These are phyloP conservation scores for Epinotia bilunana DNA, from an alignment of 2,888 invertebrate species.

Conservation along the genomic window DNA sequence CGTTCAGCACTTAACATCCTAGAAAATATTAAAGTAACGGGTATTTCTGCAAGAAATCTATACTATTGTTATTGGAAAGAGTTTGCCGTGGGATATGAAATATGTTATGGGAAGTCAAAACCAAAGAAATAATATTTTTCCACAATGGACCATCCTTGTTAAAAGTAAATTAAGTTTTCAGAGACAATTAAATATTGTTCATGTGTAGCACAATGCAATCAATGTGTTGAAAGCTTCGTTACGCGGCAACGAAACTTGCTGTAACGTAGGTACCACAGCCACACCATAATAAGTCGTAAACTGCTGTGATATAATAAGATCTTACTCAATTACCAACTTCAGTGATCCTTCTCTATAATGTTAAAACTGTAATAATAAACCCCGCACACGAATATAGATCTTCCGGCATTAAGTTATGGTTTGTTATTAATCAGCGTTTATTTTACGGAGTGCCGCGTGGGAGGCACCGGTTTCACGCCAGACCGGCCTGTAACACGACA, in stretches of 20 bases:
- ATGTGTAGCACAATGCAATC: not conserved
- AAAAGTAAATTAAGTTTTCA: not conserved
- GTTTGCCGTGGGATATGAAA: too few relatives aligned
- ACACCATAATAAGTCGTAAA: not conserved
- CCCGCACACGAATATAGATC: not conserved
- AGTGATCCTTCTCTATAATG: constrained; percentile 13
- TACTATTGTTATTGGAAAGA: too few relatives aligned
- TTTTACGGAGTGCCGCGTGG: constrained; percentile 26
- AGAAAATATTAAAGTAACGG: too few relatives aligned
- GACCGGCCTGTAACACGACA: constrained; percentile 35
- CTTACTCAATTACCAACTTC: constrained; percentile 12
- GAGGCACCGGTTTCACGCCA: constrained; percentile 29
- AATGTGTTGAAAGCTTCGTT: not conserved
- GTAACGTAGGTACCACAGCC: not conserved
- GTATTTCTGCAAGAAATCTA: too few relatives aligned
- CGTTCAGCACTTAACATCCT: too few relatives aligned
- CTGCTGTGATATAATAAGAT: constrained; percentile 1
- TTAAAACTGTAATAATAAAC: constrained; percentile 14
- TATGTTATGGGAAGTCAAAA: too few relatives aligned
- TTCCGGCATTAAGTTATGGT: not conserved
- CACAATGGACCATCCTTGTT: not conserved
- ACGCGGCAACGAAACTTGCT: not conserved
- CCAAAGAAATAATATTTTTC: not conserved
- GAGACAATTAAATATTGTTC: not conserved
- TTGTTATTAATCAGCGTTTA: not conserved